A percentile compares a stretch with the other conserved stretches of the same genome.
Evolutionary conservation across 2,888 invertebrate genomes (phyloP).

Genomic region (Cryptocheilus praepositus): DNA sequence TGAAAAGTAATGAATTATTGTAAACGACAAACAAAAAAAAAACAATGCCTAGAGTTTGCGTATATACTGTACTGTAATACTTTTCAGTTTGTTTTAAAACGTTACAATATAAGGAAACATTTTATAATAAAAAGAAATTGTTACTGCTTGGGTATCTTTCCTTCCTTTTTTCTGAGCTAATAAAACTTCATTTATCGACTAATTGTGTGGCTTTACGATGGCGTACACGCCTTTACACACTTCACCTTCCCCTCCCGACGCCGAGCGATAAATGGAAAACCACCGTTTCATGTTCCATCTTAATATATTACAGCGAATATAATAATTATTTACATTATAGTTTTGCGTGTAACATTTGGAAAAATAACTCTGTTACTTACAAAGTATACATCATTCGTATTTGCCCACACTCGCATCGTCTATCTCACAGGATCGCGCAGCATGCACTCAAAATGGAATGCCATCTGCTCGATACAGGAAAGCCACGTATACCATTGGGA

Average conservation of each 20-base stretch:
- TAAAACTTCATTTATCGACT: too few relatives aligned
- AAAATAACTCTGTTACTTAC: slow-evolving; percentile 43
- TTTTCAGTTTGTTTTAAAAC: slow-evolving; percentile 70
- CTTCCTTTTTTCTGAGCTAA: too few relatives aligned
- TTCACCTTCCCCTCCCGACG: too few relatives aligned
- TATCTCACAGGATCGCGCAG: too few relatives aligned
- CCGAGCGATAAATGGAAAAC: neutral
- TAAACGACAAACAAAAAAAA: slow-evolving; percentile 46
- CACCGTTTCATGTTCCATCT: slow-evolving; percentile 15
- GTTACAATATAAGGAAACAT: slow-evolving; percentile 73
- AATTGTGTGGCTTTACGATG: too few relatives aligned
- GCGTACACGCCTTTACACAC: too few relatives aligned
- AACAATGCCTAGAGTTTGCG: slow-evolving; percentile 70
- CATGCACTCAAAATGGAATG: too few relatives aligned
- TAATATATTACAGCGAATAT: slow-evolving; percentile 36
- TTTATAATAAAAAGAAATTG: slow-evolving; percentile 65
- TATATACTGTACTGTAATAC: slow-evolving; percentile 71
- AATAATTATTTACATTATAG: slow-evolving; percentile 52
- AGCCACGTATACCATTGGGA: too few relatives aligned
- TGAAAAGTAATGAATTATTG: slow-evolving; percentile 67
- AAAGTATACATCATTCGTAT: too few relatives aligned
- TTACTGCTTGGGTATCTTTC: neutral
- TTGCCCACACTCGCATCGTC: too few relatives aligned
- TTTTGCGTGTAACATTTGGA: slow-evolving; percentile 37
- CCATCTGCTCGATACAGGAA: too few relatives aligned